Conservation (phyloP, 2,113 vertebrate genomes). For the Notarius quadriscutis region DNA sequence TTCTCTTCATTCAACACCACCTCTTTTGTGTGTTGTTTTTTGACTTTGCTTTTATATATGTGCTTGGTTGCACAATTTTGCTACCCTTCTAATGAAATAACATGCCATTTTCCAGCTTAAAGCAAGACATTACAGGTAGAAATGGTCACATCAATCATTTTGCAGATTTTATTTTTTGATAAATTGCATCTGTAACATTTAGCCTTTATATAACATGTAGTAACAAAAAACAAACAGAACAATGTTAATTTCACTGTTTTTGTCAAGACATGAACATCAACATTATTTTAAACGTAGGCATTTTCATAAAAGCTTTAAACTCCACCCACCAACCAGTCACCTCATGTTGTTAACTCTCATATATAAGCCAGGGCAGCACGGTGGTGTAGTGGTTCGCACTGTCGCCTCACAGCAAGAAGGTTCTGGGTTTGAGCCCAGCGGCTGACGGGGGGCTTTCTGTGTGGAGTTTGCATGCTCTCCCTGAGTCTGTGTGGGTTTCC, state of each 20-base stretch:
- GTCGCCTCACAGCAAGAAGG: too few species aligned
- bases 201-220: background rate
- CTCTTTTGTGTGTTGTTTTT: conserved; percentile 1
- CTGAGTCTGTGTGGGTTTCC: too few species aligned
- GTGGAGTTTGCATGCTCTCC: too few species aligned
- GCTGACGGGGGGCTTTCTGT: too few species aligned
- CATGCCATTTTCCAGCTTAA: background rate
- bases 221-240: background rate
- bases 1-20: conserved; percentile 12
- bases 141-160: background rate
- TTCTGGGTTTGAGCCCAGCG: too few species aligned
- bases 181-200: background rate
- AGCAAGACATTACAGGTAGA: background rate
- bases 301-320: background rate
- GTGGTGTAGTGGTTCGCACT: too few species aligned
- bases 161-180: background rate
- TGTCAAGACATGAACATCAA: background rate
- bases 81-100: background rate
- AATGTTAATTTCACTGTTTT: background rate
- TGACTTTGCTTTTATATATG: conserved; percentile 5
- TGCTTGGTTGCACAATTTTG: background rate
- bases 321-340: background rate
- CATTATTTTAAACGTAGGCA: background rate
- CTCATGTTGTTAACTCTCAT: too few species aligned
- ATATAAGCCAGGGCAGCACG: too few species aligned